A percentile compares a stretch with the other conserved stretches of the same genome.
These are phyloP conservation scores for Andrena camellia DNA, from an alignment of 2,888 invertebrate genomes.

Conservation along the genomic window DNA sequence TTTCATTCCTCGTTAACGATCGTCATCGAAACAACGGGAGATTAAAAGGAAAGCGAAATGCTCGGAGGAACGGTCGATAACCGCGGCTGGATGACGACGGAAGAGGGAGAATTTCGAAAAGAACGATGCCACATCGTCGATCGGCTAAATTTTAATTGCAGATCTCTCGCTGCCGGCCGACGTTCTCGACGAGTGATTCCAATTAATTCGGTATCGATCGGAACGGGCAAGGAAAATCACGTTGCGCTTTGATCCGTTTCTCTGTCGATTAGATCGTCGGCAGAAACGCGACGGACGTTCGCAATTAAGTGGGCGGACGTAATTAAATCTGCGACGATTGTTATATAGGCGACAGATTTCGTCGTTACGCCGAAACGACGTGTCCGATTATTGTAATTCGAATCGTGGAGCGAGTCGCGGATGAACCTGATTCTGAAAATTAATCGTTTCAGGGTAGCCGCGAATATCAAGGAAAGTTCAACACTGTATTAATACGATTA, in stretches of 20 bases:
- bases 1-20: constrained; percentile 20
- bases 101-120: constrained; percentile 20
- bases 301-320: constrained; percentile 36
- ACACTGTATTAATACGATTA: too few species aligned
- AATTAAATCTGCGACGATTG: constrained; percentile 36
- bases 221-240: constrained; percentile 30
- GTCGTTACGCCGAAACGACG: constrained; percentile 6
- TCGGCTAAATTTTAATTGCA: constrained; percentile 53
- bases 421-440: background rate
- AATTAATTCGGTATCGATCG: constrained; percentile 57
- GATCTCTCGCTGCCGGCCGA: constrained; percentile 42
- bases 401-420: background rate
- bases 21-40: constrained; percentile 20
- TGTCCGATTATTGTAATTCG: background rate
- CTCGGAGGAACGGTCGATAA: constrained; percentile 24
- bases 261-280: constrained; percentile 45
- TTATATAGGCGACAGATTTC: background rate
- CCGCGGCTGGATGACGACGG: constrained; percentile 11
- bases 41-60: constrained; percentile 26
- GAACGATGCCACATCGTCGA: constrained; percentile 9
- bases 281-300: constrained; percentile 11
- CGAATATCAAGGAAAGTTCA: too few species aligned
- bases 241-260: constrained; percentile 43
- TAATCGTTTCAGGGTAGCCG: background rate
- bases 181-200: constrained; percentile 43